These are phyloP conservation scores for Tychaedon coryphoeus DNA, from an alignment of 2,113 vertebrate species.

Conservation along the genomic window DNA sequence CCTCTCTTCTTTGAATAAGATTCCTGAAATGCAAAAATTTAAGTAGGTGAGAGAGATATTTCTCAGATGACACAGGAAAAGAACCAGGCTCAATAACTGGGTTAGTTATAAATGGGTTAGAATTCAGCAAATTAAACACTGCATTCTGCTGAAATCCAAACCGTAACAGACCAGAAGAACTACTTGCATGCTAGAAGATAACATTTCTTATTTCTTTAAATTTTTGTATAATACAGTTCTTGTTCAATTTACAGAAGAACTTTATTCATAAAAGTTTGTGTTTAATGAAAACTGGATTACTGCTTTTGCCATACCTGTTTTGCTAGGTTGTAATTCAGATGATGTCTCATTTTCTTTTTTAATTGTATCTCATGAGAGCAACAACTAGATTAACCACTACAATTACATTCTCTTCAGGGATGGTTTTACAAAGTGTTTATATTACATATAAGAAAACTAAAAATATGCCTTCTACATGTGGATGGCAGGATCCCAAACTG, in stretches of 20 bases:
- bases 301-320: not conserved
- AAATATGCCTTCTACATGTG: not conserved
- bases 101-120: not conserved
- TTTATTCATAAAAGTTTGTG: not conserved
- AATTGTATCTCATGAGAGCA: not conserved
- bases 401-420: not conserved
- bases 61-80: not conserved
- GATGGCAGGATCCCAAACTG: not conserved
- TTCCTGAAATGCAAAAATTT: constrained; percentile 76
- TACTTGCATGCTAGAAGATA: not conserved
- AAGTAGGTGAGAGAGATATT: constrained; percentile 8
- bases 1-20: constrained; percentile 81
- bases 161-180: not conserved
- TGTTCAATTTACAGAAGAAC: not conserved
- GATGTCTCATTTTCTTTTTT: not conserved
- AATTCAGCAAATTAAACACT: not conserved
- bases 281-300: not conserved
- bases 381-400: not conserved
- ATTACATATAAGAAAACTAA: not conserved
- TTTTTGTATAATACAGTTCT: not conserved
- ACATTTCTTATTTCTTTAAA: not conserved
- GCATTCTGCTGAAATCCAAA: not conserved
- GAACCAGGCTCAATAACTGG: not conserved
- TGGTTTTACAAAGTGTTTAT: not conserved
- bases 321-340: not conserved